Conservation (phyloP, 1,140 invertebrate species). For the Andrena cerasifolii region DNA sequence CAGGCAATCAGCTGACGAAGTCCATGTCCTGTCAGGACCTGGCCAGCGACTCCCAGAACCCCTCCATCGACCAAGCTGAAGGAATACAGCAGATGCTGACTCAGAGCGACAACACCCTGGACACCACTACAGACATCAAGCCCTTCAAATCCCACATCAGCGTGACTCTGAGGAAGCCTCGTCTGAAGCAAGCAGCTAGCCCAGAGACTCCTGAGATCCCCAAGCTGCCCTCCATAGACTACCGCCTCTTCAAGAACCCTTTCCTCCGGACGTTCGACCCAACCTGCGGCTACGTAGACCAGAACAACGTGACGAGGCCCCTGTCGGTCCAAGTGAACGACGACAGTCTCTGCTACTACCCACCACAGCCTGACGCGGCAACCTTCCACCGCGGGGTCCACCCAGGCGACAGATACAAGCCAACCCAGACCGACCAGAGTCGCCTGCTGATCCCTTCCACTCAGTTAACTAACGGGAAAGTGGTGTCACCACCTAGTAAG, state of each 20-base stretch:
- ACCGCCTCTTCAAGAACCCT: constrained; percentile 73
- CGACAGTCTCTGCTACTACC: constrained; percentile 34
- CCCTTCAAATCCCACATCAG: constrained; percentile 71
- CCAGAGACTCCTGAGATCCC: constrained; percentile 73
- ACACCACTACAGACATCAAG: constrained; percentile 54
- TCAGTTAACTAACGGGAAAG: constrained; percentile 32
- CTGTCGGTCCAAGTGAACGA: constrained; percentile 70
- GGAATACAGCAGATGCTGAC: constrained; percentile 54
- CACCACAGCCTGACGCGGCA: constrained; percentile 1
- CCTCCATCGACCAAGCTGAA: constrained; percentile 26
- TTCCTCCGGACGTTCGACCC: constrained; percentile 74
- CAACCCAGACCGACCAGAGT: constrained; percentile 24
- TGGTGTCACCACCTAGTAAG: background rate
- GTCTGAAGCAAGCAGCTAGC: constrained; percentile 46
- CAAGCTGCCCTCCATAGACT: constrained; percentile 71
- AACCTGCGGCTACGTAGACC: constrained; percentile 23
- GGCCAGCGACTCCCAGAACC: constrained; percentile 47
- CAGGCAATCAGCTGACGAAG: constrained; percentile 61
- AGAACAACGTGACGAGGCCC: constrained; percentile 61
- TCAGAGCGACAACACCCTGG: constrained; percentile 75
- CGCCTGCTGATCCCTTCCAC: constrained; percentile 53
- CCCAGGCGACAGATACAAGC: constrained; percentile 26
- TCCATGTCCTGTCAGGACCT: constrained; percentile 78
- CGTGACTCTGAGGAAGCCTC: constrained; percentile 69
- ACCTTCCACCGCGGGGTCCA: constrained; percentile 20